Base-by-base conservation (phyloP, 2,888 invertebrate species). In the Carpatolechia fugitivella region DNA sequence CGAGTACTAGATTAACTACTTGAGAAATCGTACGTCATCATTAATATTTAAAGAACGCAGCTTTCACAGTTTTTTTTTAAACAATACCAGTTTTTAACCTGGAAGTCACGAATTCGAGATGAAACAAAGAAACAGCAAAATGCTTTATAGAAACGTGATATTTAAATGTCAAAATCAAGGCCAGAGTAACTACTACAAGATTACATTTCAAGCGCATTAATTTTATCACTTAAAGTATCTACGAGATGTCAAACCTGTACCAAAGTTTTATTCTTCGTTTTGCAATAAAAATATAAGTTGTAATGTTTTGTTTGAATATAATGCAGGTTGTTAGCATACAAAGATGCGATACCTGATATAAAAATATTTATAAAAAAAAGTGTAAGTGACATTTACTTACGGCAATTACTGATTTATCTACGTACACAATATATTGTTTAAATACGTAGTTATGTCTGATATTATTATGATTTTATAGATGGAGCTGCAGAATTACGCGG, bases 141-240 rank as follows among this genome's bases (percentile, higher is more conserved):
- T 46, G 11, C 16, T 47, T 29, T 47, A 30, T 30, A 29, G 30
- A 47, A 47, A 47, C 30, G 29, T 6, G 14, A 18, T 20, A 16
- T 35, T 49, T 49, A 49, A 49, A 49, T 49, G 49, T 35, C 24
- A 49, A 35, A n/a, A 20, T 35, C 35, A 49, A 49, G 54, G 55
- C 53, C 44, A 36, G n/a, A 14, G 33, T 38, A 55, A 38, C 52
- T 52, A 56, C 18, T 33, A 47, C 30, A 52, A 48, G 40, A 52
- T 38, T 48, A 41, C 24, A 54, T 51, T 24, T 24, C 6, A 24
- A 24, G 3, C 24, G 24, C 6, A 24, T 49, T 16, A 31, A 46
- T 46, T 31, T n/a, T 31, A 31, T 29, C 31, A 31, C 6, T 47
- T 14, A 31, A 44, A 24, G 13, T 29, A n/a, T 13, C 44, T 24